Conservation (phyloP, 1,140 invertebrate genomes). For the Tetragonula clypearis region DNA sequence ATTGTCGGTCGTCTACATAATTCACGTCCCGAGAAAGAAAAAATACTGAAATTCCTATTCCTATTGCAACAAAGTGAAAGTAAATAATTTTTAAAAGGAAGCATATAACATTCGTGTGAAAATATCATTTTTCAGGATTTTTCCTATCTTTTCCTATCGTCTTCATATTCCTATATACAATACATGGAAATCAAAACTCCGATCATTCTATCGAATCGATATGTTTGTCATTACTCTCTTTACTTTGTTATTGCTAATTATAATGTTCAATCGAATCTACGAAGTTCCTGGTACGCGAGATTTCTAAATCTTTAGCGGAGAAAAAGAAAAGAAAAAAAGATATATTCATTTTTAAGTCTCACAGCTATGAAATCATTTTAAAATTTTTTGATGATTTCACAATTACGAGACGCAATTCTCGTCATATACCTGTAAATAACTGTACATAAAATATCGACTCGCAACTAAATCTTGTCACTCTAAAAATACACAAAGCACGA, state of each 20-base stretch:
- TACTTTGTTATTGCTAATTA: conserved; percentile 23
- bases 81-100: conserved; percentile 37
- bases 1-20: conserved; percentile 39
- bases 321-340: background rate
- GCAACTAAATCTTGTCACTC: background rate
- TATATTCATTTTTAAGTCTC: background rate
- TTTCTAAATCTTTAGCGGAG: background rate
- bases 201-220: conserved; percentile 29
- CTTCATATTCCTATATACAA: background rate
- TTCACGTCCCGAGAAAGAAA: conserved; percentile 1
- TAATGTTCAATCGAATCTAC: background rate
- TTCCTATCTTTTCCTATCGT: background rate
- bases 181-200: background rate
- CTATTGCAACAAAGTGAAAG: conserved; percentile 41
- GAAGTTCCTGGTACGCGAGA: background rate
- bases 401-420: background rate
- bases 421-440: background rate
- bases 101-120: background rate
- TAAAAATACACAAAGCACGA: background rate
- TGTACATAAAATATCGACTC: conserved; percentile 14
- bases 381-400: background rate
- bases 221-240: conserved; percentile 27
- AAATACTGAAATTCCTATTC: background rate
- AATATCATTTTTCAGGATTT: background rate
- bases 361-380: background rate